Evolutionary conservation across 2,113 vertebrate species (phyloP), one percentile per base, ranked within the genome.

Genomic region (Astatotilapia flaviijosephi): DNA sequence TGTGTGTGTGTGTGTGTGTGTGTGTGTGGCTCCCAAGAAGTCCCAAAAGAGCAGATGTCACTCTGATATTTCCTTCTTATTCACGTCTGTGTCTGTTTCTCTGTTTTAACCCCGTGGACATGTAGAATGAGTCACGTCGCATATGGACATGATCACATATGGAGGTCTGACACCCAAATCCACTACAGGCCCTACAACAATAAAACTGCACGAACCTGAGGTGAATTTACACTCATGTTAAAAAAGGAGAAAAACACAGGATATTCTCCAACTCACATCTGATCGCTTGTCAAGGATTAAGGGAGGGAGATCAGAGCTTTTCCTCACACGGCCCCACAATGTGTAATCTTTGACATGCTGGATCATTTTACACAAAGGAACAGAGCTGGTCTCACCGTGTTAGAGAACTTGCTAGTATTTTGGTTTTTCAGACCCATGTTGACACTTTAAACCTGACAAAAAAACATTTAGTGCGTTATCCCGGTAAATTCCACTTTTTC

Each of bases 271-370:
- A 13, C 80, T 84, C 49, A 3, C 65, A 40, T 83, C 51, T 83
- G 90, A 89, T 91, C 53, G 11, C 68, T 82, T 88, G 93, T 93
- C 90, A 89, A n/a, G 85, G 88, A 91, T 91, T 81, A 92, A 90
- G 86, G 83, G 82, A 7, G 51, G 85, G 81, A 79, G 90, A 86
- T 92, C 80, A 77, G 77, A 89, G 92, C 42, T 82, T 79, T 77
- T 83, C 56, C 49, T 82, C 37, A 37, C 70, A n/a, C 17, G 9
- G 33, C 51, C 47, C 19, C 84, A 26, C 70, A 6, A 42, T 49
- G 55, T 82, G 70, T 21, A 84, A 65, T 77, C n/a, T 79, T 82
- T 75, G 88, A 86, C 91, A 89, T 54, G 6, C 80, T 31, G 91
- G 81, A 89, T 93, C 62, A 23, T 68, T 85, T 94, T 91, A 92